Evolutionary conservation across 2,888 invertebrate genomes (phyloP), one percentile per base, ranked within the genome.

Genomic region (Agrotis clavis): DNA sequence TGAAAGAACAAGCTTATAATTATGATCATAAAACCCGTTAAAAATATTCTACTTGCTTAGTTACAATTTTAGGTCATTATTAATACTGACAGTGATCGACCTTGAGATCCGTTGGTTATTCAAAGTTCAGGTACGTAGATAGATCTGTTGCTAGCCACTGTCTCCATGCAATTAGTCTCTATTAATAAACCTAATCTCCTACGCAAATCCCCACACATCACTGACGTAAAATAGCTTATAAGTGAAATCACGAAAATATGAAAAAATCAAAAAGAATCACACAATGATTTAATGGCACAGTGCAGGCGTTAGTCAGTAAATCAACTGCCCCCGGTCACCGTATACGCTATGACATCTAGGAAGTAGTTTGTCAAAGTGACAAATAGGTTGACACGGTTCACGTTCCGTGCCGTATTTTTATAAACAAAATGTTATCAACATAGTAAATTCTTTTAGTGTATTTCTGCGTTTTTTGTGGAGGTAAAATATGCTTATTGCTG

Each of bases 351-450:
- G 85, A 87, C 86, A 80, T 86, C 84, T 87, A 89, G 89, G 89
- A 89, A 89, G 87, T 84, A 71, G 87, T 90, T 82, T 84, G 87
- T 89, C 89, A 89, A 88, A 82, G 88, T 89, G 89, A 89, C 89
- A 89, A 88, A 89, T 89, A 78, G 88, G 79, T 81, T 82, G 82
- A 84, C 81, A 84, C 79, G 81, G 76, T 82, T 82, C 88, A 85
- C 84, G 82, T 84, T 86, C 78, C 85, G 82, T 86, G 83, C 81
- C 78, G 84, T 88, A 87, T 88, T 89, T 89, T 89, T 88, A 83
- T 83, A 86, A 78, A 88, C 89, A 86, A 86, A 86, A 86, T 85
- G 81, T 74, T 87, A 84, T 86, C 73, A 81, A 83, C 74, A 78
- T 82, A 75, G 76, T 77, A 74, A 82, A 74, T 85, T 83, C 73